These are phyloP conservation scores for Cnemophilus loriae DNA, from an alignment of 2,113 vertebrate species.

Conservation along the genomic window DNA sequence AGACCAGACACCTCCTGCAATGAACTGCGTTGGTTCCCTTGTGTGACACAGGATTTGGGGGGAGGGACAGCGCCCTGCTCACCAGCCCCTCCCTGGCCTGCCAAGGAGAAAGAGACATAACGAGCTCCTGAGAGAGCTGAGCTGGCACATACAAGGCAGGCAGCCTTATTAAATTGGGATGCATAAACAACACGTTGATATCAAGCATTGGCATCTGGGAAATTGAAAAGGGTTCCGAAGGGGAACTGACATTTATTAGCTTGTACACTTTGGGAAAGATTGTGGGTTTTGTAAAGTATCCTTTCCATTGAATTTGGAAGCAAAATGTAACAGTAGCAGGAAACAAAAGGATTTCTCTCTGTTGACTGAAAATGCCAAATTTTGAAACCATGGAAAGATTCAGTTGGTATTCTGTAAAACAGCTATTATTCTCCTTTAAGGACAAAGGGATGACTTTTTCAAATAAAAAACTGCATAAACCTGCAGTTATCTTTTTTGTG, in stretches of 20 bases:
- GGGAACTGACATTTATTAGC: not conserved
- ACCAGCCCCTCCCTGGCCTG: not conserved
- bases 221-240: not conserved
- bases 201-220: not conserved
- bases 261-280: not conserved
- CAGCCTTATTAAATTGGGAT: not conserved
- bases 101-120: not conserved
- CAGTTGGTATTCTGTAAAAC: not conserved
- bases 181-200: not conserved
- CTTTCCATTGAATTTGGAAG: not conserved
- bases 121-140: not conserved
- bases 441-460: not conserved
- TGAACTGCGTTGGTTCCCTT: rapidly evolving
- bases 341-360: not conserved
- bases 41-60: rapidly evolving
- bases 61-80: not conserved
- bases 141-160: not conserved
- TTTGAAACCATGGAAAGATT: not conserved
- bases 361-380: not conserved
- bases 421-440: not conserved
- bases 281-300: not conserved
- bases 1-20: not conserved
- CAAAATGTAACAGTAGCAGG: not conserved
- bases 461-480: not conserved
- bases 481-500: not conserved